Base-by-base conservation (phyloP, 1,140 invertebrate species). In the Mesaphorura yosii region DNA sequence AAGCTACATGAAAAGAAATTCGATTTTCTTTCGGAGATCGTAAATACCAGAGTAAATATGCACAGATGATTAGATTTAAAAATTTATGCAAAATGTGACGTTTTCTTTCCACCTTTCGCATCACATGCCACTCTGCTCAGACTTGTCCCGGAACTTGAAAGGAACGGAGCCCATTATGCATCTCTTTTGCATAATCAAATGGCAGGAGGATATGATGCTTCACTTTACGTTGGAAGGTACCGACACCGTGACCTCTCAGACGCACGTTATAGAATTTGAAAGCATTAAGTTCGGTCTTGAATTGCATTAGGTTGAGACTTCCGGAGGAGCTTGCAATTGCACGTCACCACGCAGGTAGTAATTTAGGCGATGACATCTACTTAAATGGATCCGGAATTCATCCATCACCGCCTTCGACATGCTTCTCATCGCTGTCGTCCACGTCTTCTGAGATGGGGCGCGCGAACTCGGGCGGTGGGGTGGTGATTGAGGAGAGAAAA, bases 161-260 rank as follows among this genome's bases (percentile, higher is more conserved):
- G 58, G 29, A 59, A 50, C 23, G 61, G 61, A 38, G 61, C 61
- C 27, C 55, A 57, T 19, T 63, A 51, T 47, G 55, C 61, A 19
- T 59, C 57, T 23, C 49, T n/a, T 53, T 25, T 51, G 42, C 61
- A 63, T 48, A 63, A 59, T 40, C 52, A 58, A 27, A 57, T 63
- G 55, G 53, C 51, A 40, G 61, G 55, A 15, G 61, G 61, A 22
- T 54, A 53, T 41, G 57, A 62, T 38, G 51, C 60, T 15, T 52
- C 52, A 15, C 46, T 59, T 20, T 63, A 63, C 28, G 61, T 63
- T 31, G 60, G 60, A 37, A 58, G 50, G 60, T 58, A 44, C 14
- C 26, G n/a, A 29, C 20, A 39, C 23, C 27, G 31, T 23, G n/a
- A 37, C 7, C 15, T 27, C n/a, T 7, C 25, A 15, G n/a, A n/a